Conservation (phyloP, 1,140 invertebrate genomes). For the Zaprionus vittiger region DNA sequence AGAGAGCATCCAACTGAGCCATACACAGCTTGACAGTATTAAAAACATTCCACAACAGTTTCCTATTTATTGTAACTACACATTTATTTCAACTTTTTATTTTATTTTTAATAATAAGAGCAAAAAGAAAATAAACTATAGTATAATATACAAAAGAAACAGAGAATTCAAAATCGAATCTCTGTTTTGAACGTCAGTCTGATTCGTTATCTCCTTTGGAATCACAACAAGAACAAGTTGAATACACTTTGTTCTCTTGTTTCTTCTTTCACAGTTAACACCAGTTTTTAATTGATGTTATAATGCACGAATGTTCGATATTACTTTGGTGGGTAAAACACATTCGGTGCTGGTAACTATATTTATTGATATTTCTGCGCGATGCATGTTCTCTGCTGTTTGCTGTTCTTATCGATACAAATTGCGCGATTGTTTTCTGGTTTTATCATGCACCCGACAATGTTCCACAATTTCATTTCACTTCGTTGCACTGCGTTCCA, state of each 20-base stretch:
- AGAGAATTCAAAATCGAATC: neutral
- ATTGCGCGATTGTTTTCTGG: neutral
- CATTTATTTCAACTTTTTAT: no score
- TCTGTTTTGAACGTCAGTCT: conserved; percentile 2
- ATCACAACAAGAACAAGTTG: neutral
- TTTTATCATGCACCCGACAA: neutral
- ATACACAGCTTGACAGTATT: no score
- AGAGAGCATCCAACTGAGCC: no score
- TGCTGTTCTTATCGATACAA: conserved; percentile 24
- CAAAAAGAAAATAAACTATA: neutral
- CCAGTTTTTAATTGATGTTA: conserved; percentile 10
- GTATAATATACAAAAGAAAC: neutral
- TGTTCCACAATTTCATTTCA: conserved; percentile 21
- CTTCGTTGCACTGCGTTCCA: neutral
- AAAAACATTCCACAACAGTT: no score
- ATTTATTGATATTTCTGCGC: neutral
- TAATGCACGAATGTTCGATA: conserved; percentile 2
- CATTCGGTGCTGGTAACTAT: conserved; percentile 3
- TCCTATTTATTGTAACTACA: no score
- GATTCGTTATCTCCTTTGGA: conserved; percentile 8
- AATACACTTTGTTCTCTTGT: neutral
- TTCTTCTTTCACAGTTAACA: conserved; percentile 17
- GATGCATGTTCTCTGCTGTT: conserved; percentile 6
- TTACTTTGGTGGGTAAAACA: neutral
- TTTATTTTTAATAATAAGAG: no score